These are phyloP conservation scores for Dicycla oo DNA, from an alignment of 2,888 invertebrate genomes.

Conservation along the genomic window DNA sequence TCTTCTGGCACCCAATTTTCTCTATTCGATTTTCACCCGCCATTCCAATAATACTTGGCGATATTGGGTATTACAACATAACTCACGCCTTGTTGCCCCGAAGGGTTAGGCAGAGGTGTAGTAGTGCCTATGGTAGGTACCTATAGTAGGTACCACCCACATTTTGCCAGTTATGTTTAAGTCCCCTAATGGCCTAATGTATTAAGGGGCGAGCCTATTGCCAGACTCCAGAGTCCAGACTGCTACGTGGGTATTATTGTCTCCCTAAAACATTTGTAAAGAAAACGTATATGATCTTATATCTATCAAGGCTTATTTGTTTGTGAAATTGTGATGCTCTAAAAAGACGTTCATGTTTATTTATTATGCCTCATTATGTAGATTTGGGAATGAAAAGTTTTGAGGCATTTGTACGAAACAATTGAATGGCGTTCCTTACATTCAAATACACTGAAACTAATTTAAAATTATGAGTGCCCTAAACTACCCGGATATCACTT, in stretches of 20 bases:
- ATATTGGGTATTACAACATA: not conserved
- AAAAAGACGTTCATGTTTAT: not conserved
- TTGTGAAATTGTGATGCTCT: not conserved
- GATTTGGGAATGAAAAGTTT: not conserved
- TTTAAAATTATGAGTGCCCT: not conserved
- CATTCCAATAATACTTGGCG: conserved; percentile 1
- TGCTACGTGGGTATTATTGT: not conserved
- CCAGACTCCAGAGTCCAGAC: no score
- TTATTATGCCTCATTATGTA: not conserved
- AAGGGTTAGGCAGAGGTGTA: no score
- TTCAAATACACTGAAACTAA: not conserved
- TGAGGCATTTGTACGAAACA: not conserved
- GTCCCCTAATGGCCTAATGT: no score
- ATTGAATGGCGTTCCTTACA: not conserved
- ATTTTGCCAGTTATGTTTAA: no score
- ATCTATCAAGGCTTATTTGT: not conserved
- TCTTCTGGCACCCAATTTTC: not conserved
- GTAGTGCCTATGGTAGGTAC: no score
- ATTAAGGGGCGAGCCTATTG: no score
- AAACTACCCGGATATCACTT: conserved; percentile 3
- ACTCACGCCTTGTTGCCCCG: no score
- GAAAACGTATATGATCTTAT: not conserved
- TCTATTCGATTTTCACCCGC: not conserved
- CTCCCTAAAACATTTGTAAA: conserved; percentile 17
- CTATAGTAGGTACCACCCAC: no score